Conservation (phyloP, 2,888 invertebrate species). For the Rhodophaea formosa region DNA sequence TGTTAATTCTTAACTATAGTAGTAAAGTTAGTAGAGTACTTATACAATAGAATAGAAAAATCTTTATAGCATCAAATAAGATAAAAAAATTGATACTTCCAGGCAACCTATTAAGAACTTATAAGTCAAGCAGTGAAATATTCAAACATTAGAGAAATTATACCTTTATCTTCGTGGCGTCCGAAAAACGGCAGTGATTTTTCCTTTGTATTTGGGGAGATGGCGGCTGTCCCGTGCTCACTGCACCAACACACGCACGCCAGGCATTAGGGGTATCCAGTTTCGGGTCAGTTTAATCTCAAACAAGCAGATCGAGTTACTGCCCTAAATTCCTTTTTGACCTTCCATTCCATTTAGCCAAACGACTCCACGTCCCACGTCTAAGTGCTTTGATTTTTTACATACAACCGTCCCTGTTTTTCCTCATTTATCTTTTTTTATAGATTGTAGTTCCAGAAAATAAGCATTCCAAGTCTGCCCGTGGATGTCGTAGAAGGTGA, state of each 20-base stretch:
- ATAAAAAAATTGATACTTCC: too few relatives aligned
- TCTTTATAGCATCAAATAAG: too few relatives aligned
- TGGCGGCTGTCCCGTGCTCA: neutral
- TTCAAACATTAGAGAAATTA: too few relatives aligned
- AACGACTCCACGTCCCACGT: conserved; percentile 20
- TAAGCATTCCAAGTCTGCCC: too few relatives aligned
- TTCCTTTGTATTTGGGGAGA: neutral
- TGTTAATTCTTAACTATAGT: too few relatives aligned
- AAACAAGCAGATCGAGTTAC: conserved; percentile 57
- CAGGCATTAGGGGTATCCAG: conserved; percentile 47
- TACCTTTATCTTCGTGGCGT: too few relatives aligned
- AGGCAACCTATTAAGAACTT: too few relatives aligned
- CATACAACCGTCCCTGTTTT: neutral
- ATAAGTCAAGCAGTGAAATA: too few relatives aligned
- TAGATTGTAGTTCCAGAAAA: neutral
- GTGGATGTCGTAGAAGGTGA: too few relatives aligned
- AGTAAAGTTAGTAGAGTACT: too few relatives aligned
- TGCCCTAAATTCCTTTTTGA: conserved; percentile 36
- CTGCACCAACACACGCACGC: conserved; percentile 27
- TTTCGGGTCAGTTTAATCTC: conserved; percentile 57
- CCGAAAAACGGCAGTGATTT: neutral
- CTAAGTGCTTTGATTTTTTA: neutral
- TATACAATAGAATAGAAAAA: too few relatives aligned
- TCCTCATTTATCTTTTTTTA: neutral
- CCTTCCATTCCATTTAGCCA: conserved; percentile 32